Evolutionary conservation across 1,140 invertebrate genomes (phyloP), one percentile per base, ranked within the genome.

Genomic region (Diabrotica virgifera): DNA sequence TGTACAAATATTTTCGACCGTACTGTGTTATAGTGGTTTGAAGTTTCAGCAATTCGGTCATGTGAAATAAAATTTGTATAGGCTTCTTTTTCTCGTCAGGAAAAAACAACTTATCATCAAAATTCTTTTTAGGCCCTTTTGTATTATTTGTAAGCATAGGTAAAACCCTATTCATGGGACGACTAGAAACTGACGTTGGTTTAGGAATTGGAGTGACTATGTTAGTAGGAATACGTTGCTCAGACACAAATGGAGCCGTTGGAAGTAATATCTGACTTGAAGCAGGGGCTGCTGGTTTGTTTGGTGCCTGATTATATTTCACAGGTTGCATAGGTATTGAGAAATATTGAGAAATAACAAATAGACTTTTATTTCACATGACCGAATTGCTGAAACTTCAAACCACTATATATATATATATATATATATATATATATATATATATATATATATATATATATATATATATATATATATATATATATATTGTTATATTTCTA

Each of bases 131-230:
- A 36, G 68, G 63, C 40, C 77, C 62, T 63, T 71, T 66, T 72
- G 77, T 72, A 36, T 62, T 62, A 68, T 89, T 67, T 13, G 71
- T 70, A 52, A 65, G 89, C 82, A 91, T 88, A 0, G 89, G 89
- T 37, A 90, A 70, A 10, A 91, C 89, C 61, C 89, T 82, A 74
- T 89, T 91, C 82, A 90, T 90, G 12, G 89, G 89, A 62, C 88
- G 78, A 72, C 81, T 75, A 69, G 79, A 78, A 63, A 59, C 70
- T 72, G 56, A 76, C 68, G 64, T 59, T 80, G 60, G 80, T 82
- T 80, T 82, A 66, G 82, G 83, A 59, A 87, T 84, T 3, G 87
- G 87, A 76, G 86, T 87, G 4, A 88, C 85, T 65, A 88, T 85
- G 77, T 87, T 88, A 36, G 86, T 88, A 58, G 87, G 86, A 71